These are phyloP conservation scores for Aplochiton taeniatus DNA, from an alignment of 2,797 vertebrate genomes.

Conservation along the genomic window DNA sequence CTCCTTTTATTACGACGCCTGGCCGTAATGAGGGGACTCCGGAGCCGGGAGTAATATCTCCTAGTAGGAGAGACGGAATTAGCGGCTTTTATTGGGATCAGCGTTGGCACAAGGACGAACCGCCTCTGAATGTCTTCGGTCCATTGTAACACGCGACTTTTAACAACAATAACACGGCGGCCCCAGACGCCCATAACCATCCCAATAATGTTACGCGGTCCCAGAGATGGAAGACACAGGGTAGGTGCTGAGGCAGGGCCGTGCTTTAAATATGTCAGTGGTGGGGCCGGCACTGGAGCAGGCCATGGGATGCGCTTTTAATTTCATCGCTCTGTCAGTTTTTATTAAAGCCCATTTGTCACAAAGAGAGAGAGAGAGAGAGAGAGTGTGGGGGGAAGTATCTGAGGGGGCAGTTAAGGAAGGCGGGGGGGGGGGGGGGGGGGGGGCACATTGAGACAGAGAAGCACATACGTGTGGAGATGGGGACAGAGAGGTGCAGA, in stretches of 20 bases:
- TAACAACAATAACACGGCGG: slow-evolving; percentile 49
- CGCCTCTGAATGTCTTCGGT: slow-evolving; percentile 50
- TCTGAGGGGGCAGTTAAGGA: slow-evolving; percentile 17
- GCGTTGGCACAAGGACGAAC: slow-evolving; percentile 62
- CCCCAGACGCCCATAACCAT: slow-evolving; percentile 62
- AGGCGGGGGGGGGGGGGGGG: slow-evolving; percentile 28
- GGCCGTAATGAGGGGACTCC: slow-evolving; percentile 68
- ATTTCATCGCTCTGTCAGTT: slow-evolving; percentile 81
- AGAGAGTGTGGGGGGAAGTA: slow-evolving; percentile 42
- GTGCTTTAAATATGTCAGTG: slow-evolving; percentile 77
- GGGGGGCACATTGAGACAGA: not conserved
- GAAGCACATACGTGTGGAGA: not conserved
- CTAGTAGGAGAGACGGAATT: slow-evolving; percentile 74
- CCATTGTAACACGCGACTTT: slow-evolving; percentile 44
- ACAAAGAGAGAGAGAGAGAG: slow-evolving; percentile 58
- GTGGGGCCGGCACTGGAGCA: slow-evolving; percentile 59
- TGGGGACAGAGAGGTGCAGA: not conserved
- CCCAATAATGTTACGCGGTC: slow-evolving; percentile 57
- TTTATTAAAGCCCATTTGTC: slow-evolving; percentile 86
- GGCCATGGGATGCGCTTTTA: slow-evolving; percentile 78
- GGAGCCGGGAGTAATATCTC: slow-evolving; percentile 71
- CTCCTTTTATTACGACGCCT: slow-evolving; percentile 21
- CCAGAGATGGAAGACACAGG: slow-evolving; percentile 68
- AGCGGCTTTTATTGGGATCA: slow-evolving; percentile 64
- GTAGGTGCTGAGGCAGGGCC: slow-evolving; percentile 66